Base-by-base conservation (phyloP, 2,797 vertebrate species). In the Petrocephalus sullivani region DNA sequence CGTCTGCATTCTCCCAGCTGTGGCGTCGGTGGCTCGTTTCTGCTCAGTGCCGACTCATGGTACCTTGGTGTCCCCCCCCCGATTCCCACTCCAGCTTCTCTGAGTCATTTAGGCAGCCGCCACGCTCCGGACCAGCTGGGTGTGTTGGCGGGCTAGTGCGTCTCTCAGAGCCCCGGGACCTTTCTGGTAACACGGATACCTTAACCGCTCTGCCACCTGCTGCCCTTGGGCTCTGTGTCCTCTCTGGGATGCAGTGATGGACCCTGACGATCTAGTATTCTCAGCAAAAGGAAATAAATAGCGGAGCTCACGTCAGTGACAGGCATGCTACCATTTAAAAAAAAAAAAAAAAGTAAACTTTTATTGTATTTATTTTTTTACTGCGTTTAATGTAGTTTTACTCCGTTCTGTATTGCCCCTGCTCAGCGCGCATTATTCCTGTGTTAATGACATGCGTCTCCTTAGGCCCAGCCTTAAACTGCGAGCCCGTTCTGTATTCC, bases 351-450 rank as follows among this genome's bases (percentile, higher is more conserved):
- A 53, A 21, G 5, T 19, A 37, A 78, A 49, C 33, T 49, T 82
- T 82, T 82, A 82, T 46, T 82, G n/a, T 83, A 83, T 83, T 53
- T 54, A 53, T 54, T 83, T 78, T 75, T 41, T 41, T 75, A 16
- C 33, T 6, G 67, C 67, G 1, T 41, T 8, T n/a, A 46, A 78
- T 41, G 37, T 78, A 37, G 28, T 10, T 8, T 16, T n/a, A 37
- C 37, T 37, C 71, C 71, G 16, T 78, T 9, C 33, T 46, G 16
- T 78, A 9, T 0, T 0, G 16, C 28, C 7, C 16, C 16, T 19
- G 16, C 19, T 33, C n/a, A 21, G 0, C 60, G 10, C 14, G 12
- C 51, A n/a, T 87, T 37, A 56, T 46, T 23, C 21, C 71, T 82
- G 53, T 5, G 71, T 21, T 23, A 5, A 60, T 37, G 12, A 75